Evolutionary conservation across 1,140 invertebrate species (phyloP).

Genomic region (Leptopilina clavipes): DNA sequence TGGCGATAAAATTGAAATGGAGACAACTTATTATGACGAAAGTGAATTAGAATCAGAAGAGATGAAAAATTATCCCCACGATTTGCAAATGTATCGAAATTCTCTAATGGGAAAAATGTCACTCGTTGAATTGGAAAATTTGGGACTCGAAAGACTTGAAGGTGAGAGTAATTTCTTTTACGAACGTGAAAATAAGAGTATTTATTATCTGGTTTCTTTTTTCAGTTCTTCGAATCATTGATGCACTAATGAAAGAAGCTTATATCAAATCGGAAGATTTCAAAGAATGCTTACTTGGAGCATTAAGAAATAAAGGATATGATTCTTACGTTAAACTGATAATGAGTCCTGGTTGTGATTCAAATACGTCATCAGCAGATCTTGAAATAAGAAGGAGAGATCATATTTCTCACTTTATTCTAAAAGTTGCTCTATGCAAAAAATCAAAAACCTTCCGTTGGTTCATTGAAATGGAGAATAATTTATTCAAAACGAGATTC

Average conservation of each 20-base stretch:
- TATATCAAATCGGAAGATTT: slow-evolving; percentile 80
- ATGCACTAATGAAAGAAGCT: slow-evolving; percentile 45
- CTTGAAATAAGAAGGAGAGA: slow-evolving; percentile 82
- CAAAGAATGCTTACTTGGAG: slow-evolving; percentile 79
- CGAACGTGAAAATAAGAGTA: background rate
- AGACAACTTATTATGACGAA: background rate
- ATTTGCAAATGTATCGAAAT: slow-evolving; percentile 84
- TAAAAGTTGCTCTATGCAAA: slow-evolving; percentile 90
- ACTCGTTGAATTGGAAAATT: slow-evolving; percentile 90
- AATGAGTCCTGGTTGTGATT: slow-evolving; percentile 68
- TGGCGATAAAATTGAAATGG: background rate
- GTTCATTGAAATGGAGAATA: slow-evolving; percentile 91
- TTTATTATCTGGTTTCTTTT: background rate
- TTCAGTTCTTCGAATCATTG: slow-evolving; percentile 53
- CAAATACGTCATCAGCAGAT: slow-evolving; percentile 77
- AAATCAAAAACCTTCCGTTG: slow-evolving; percentile 89
- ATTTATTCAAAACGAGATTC: slow-evolving; percentile 91
- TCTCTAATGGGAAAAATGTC: slow-evolving; percentile 83
- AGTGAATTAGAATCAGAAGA: background rate
- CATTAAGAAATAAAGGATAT: slow-evolving; percentile 82
- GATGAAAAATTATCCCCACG: slow-evolving; percentile 78
- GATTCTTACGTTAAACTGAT: slow-evolving; percentile 78
- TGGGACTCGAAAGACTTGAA: slow-evolving; percentile 88
- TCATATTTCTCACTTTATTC: slow-evolving; percentile 93
- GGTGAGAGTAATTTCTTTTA: slow-evolving; percentile 63